Conservation (phyloP, 2,797 vertebrate genomes). For the Hylomyscus alleni region DNA sequence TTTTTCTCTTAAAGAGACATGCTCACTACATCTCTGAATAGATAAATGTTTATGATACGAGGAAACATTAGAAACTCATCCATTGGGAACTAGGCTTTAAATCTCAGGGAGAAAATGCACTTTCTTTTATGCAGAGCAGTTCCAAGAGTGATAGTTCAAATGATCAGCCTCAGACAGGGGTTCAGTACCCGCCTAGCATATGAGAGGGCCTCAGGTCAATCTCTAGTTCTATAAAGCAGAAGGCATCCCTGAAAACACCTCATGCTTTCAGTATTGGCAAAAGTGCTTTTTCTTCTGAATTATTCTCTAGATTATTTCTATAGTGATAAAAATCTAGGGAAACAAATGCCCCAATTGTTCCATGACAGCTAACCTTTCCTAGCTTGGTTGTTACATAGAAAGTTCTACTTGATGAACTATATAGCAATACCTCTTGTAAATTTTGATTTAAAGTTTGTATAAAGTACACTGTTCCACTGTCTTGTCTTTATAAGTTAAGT, state of each 20-base stretch:
- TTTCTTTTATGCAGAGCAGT: background rate
- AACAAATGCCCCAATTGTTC: background rate
- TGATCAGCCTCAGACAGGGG: background rate
- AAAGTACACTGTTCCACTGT: slow-evolving; percentile 34
- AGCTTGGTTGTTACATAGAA: background rate
- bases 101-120: slow-evolving; percentile 27
- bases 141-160: background rate
- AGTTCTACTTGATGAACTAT: slow-evolving; percentile 20
- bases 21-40: too few species aligned
- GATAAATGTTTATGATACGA: slow-evolving; percentile 39
- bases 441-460: slow-evolving; percentile 39
- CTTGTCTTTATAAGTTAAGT: background rate
- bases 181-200: background rate
- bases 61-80: slow-evolving; percentile 49
- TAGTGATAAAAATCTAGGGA: background rate
- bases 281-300: background rate
- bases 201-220: background rate
- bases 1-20: too few species aligned
- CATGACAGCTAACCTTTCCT: background rate
- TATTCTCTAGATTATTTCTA: slow-evolving; percentile 48
- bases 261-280: background rate
- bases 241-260: background rate
- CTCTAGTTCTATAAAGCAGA: background rate
- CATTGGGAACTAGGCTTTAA: slow-evolving; percentile 43
- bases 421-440: slow-evolving; percentile 26